These are phyloP conservation scores for Petrophora chlorosata DNA, from an alignment of 2,888 invertebrate species.

Conservation along the genomic window DNA sequence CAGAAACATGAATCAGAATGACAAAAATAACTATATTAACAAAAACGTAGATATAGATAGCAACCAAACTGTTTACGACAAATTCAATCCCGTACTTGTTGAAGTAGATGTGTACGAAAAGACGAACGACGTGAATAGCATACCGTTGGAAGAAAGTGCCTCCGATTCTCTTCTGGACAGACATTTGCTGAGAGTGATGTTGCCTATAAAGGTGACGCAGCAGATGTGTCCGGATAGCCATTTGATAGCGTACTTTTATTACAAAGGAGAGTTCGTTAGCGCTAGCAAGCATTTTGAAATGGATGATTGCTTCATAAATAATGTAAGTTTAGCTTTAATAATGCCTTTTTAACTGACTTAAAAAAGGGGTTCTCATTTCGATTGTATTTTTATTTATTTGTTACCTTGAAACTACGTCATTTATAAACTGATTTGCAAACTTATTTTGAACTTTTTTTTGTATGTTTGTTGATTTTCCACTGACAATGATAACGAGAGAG, in stretches of 20 bases:
- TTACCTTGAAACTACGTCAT: no score
- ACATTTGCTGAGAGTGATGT: slow-evolving; percentile 61
- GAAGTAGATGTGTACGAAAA: slow-evolving; percentile 4
- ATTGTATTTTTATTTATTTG: no score
- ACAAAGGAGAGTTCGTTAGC: slow-evolving; percentile 82
- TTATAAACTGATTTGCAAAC: no score
- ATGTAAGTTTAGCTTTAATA: slow-evolving; percentile 60
- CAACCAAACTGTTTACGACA: slow-evolving; percentile 20
- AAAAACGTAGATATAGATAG: slow-evolving; percentile 13
- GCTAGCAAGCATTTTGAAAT: slow-evolving; percentile 80
- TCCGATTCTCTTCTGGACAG: slow-evolving; percentile 59
- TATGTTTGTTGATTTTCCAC: no score
- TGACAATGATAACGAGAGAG: no score
- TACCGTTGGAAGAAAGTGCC: slow-evolving; percentile 23
- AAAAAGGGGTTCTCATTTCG: no score
- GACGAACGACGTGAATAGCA: slow-evolving; percentile 10
- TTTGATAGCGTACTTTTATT: slow-evolving; percentile 82
- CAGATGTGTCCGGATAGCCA: slow-evolving; percentile 81
- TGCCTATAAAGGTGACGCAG: slow-evolving; percentile 72
- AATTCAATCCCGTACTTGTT: slow-evolving; percentile 6
- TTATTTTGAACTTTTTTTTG: no score
- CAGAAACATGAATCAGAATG: slow-evolving; percentile 30
- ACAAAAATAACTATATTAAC: slow-evolving; percentile 23
- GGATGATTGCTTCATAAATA: slow-evolving; percentile 83
- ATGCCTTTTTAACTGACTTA: no score